phyloP scores from a whole-genome alignment of 2,888 invertebrate species.

The Orthonevra nobilis region DNA sequence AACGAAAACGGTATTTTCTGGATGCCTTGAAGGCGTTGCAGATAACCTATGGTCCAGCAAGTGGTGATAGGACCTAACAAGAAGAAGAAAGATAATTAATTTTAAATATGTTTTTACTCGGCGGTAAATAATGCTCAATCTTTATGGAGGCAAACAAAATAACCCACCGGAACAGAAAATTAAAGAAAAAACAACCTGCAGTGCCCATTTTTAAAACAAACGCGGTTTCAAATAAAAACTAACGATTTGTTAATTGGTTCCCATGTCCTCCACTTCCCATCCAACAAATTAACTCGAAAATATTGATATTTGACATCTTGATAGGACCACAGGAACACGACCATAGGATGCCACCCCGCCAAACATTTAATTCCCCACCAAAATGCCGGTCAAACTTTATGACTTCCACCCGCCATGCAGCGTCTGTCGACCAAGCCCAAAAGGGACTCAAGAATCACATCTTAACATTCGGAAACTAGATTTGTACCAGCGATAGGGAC shows the following conservation, averaged over 20 bases:
- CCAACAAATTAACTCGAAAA: slow-evolving; percentile 13
- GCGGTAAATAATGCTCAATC: too few relatives aligned
- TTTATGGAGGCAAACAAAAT: too few relatives aligned
- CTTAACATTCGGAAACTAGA: slow-evolving; percentile 48
- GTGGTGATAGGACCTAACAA: too few relatives aligned
- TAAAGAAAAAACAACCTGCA: too few relatives aligned
- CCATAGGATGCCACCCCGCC: slow-evolving; percentile 20
- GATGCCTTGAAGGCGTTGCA: too few relatives aligned
- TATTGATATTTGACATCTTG: slow-evolving; percentile 32
- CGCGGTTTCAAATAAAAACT: not conserved
- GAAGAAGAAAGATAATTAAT: too few relatives aligned
- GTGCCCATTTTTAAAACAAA: too few relatives aligned
- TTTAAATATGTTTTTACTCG: too few relatives aligned
- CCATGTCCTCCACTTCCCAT: slow-evolving; percentile 18
- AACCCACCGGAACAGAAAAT: too few relatives aligned
- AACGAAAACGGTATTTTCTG: too few relatives aligned
- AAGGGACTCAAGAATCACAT: slow-evolving; percentile 10
- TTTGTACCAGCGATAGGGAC: slow-evolving; percentile 53
- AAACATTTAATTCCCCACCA: slow-evolving; percentile 34
- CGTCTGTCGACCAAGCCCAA: slow-evolving; percentile 16
- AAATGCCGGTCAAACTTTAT: slow-evolving; percentile 29
- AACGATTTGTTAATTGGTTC: slow-evolving; percentile 42
- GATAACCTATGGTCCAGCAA: too few relatives aligned
- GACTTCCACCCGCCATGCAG: slow-evolving; percentile 29
- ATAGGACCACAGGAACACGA: slow-evolving; percentile 22